A percentile compares a stretch with the other conserved stretches of the same genome.
Evolutionary conservation across 1,140 invertebrate genomes (phyloP).

Genomic region (Gonatopus flavifemur): DNA sequence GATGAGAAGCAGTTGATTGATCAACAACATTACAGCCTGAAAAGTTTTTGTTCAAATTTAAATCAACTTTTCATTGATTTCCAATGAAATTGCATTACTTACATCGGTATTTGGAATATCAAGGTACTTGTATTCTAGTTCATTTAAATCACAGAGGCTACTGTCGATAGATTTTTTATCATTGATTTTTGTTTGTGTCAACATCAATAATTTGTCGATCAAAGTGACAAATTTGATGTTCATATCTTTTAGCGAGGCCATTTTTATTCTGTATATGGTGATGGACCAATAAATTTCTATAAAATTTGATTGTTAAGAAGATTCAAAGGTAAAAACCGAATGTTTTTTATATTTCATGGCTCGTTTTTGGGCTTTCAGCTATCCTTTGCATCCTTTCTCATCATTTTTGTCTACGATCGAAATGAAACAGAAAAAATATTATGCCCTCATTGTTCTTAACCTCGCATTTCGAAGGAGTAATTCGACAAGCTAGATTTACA

Average conservation of each 20-base stretch:
- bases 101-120: conserved; percentile 47
- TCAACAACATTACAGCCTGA: conserved; percentile 48
- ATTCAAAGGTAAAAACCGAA: no score
- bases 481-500: no score
- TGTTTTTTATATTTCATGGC: no score
- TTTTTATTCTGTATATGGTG: no score
- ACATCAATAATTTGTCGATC: conserved; percentile 43
- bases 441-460: no score
- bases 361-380: no score
- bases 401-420: no score
- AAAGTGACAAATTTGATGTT: conserved; percentile 36
- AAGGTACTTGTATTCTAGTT: conserved; percentile 46
- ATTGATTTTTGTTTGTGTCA: conserved; percentile 40
- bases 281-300: no score
- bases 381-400: no score
- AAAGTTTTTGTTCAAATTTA: conserved; percentile 20
- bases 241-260: conserved; percentile 18
- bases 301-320: no score
- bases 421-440: no score
- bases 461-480: no score
- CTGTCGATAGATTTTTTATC: conserved; percentile 48
- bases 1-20: conserved; percentile 51
- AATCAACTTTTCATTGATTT: conserved; percentile 3
- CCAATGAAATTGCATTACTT: conserved; percentile 29
- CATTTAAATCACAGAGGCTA: conserved; percentile 51